Conservation (phyloP, 2,797 vertebrate genomes). For the Tolypeutes matacus region DNA sequence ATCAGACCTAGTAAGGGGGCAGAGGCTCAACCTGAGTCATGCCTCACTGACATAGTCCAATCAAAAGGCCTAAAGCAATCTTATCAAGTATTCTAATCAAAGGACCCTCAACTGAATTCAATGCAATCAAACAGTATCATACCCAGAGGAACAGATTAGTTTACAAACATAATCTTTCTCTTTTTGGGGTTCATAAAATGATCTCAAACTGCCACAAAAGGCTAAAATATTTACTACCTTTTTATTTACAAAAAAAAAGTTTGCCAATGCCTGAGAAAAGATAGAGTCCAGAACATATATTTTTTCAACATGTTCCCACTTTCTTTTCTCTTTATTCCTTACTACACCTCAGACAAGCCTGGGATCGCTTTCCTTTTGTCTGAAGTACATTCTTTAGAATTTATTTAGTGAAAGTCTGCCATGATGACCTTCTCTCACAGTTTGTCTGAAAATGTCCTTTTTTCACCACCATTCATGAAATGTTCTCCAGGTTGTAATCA, state of each 20-base stretch:
- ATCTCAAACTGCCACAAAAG: too few species aligned
- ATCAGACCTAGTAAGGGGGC: too few species aligned
- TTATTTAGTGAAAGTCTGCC: neutral
- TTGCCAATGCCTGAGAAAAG: neutral
- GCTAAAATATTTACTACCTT: too few species aligned
- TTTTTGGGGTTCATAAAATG: too few species aligned
- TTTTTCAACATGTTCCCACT: neutral
- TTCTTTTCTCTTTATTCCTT: conserved; percentile 32
- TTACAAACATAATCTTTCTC: too few species aligned
- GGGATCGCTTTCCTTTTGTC: neutral
- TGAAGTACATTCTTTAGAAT: neutral
- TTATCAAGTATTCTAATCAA: too few species aligned
- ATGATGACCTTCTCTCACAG: neutral
- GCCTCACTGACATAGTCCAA: too few species aligned
- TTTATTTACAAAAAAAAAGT: neutral
- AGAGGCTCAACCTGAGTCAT: too few species aligned
- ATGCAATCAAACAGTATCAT: too few species aligned
- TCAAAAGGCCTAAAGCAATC: too few species aligned
- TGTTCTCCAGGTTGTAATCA: neutral
- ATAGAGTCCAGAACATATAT: neutral
- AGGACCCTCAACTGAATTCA: too few species aligned
- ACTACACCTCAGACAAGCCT: neutral
- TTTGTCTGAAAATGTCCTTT: neutral
- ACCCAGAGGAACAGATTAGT: too few species aligned
- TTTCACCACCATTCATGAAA: neutral